These are phyloP conservation scores for Drosophila pachea DNA, from an alignment of 1,140 invertebrate genomes.

Conservation along the genomic window DNA sequence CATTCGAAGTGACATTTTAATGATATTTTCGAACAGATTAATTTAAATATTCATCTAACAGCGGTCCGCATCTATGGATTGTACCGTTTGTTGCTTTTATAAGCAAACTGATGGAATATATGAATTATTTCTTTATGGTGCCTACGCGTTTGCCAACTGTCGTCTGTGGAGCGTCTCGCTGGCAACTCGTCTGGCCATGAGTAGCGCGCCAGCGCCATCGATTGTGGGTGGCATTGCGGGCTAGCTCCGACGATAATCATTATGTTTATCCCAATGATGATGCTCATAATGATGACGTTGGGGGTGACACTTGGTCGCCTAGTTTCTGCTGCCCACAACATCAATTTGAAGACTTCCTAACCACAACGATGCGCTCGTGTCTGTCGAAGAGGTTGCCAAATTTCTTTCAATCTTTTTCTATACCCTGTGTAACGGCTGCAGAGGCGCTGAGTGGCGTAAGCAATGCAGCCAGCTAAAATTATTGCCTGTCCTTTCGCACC, in stretches of 20 bases:
- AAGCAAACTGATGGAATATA: slow-evolving; percentile 53
- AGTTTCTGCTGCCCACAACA: slow-evolving; percentile 48
- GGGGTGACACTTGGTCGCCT: slow-evolving; percentile 57
- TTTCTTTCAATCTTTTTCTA: neutral
- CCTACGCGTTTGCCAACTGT: slow-evolving; percentile 58
- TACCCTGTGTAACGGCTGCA: neutral
- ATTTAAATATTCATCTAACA: slow-evolving; percentile 39
- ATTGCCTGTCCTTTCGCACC: too few relatives aligned
- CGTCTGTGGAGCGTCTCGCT: slow-evolving; percentile 42
- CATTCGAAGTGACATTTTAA: slow-evolving; percentile 52
- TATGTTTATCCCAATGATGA: too few relatives aligned
- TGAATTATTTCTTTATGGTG: slow-evolving; percentile 53
- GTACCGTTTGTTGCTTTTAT: slow-evolving; percentile 37
- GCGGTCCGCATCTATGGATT: slow-evolving; percentile 38
- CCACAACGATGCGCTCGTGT: slow-evolving; percentile 40
- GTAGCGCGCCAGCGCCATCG: neutral
- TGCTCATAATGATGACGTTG: neutral
- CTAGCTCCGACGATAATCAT: slow-evolving; percentile 29
- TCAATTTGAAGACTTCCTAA: slow-evolving; percentile 58
- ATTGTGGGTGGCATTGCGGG: slow-evolving; percentile 55
- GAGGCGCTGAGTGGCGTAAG: neutral
- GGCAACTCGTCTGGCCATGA: slow-evolving; percentile 16
- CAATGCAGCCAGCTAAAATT: too few relatives aligned
- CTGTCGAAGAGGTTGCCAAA: slow-evolving; percentile 49
- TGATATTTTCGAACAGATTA: slow-evolving; percentile 47